Evolutionary conservation across 2,888 invertebrate species (phyloP).

Genomic region (Ennomos fuscantarius): DNA sequence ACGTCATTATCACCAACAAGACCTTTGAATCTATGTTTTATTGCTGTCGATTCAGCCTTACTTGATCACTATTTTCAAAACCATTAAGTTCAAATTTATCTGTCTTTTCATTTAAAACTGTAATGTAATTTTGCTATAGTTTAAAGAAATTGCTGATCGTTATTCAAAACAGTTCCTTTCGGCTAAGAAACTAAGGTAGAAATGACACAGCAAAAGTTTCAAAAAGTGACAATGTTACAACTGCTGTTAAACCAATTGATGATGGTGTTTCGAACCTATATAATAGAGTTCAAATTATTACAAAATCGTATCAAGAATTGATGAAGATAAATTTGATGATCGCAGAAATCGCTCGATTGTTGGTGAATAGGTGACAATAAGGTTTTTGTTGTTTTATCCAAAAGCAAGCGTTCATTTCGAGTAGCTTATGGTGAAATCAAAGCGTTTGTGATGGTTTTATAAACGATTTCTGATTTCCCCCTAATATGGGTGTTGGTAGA

Average conservation of each 20-base stretch:
- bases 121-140: constrained; percentile 28
- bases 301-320: not conserved
- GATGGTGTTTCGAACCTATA: constrained; percentile 26
- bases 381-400: constrained; percentile 65
- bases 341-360: constrained; percentile 74
- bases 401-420: constrained; percentile 69
- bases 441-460: constrained; percentile 67
- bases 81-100: constrained; percentile 42
- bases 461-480: constrained; percentile 70
- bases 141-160: constrained; percentile 46
- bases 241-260: constrained; percentile 15
- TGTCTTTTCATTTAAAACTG: constrained; percentile 5
- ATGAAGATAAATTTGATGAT: constrained; percentile 44
- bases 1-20: constrained; percentile 74
- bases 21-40: constrained; percentile 7
- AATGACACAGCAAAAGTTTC: constrained; percentile 43
- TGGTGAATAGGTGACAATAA: constrained; percentile 80
- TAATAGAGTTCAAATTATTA: constrained; percentile 37
- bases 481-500: constrained; percentile 1
- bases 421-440: constrained; percentile 78
- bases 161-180: constrained; percentile 58
- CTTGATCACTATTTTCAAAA: constrained; percentile 5
- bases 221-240: constrained; percentile 28
- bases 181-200: constrained; percentile 51
- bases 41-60: not conserved